Conservation (phyloP, 1,140 invertebrate species). For the Arctopsyche grandis region DNA sequence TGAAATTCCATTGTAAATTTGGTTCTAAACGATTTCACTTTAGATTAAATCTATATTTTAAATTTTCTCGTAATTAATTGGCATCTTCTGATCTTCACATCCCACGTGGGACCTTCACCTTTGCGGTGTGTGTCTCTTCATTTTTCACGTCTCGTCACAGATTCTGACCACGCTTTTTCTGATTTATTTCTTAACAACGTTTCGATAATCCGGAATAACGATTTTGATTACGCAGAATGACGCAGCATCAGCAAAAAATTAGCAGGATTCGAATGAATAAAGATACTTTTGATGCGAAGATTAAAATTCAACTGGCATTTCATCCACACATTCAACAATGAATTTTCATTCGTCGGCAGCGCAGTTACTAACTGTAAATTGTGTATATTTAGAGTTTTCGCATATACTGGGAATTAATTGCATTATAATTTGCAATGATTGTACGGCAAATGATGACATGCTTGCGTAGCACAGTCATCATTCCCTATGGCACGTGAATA, state of each 20-base stretch:
- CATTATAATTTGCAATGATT: conserved; percentile 29
- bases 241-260: neutral
- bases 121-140: neutral
- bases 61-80: neutral
- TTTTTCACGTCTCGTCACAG: conserved; percentile 25
- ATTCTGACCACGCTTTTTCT: neutral
- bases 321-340: no score
- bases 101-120: conserved; percentile 26
- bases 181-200: neutral
- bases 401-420: conserved; percentile 16
- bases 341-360: no score
- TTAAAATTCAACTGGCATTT: no score
- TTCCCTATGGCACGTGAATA: conserved; percentile 8
- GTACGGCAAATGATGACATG: conserved; percentile 24
- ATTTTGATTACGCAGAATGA: neutral
- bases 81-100: neutral
- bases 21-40: no score
- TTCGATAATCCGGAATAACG: neutral
- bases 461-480: neutral
- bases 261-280: no score
- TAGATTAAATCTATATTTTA: no score
- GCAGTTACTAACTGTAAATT: no score
- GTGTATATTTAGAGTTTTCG: neutral
- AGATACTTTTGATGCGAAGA: no score
- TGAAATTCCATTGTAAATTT: no score